These are phyloP conservation scores for Trichogramma pretiosum DNA, from an alignment of 1,140 invertebrate species.

Conservation along the genomic window DNA sequence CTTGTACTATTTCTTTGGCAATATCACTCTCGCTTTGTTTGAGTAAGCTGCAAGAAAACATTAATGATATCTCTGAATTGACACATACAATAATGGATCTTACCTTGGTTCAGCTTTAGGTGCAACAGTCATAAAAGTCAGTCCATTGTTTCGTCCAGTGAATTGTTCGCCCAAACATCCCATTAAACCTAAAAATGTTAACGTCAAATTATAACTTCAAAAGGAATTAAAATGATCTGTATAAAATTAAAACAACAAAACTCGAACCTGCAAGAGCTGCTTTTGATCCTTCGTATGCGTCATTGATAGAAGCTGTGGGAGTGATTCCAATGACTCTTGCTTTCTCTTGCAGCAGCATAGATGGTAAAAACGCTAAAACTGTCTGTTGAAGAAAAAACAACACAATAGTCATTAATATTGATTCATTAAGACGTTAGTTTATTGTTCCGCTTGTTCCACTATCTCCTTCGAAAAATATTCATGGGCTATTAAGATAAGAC, in stretches of 20 bases:
- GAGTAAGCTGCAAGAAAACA: slow-evolving; percentile 12
- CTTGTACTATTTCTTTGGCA: slow-evolving; percentile 32
- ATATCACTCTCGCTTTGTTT: slow-evolving; percentile 28
- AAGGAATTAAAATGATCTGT: background rate
- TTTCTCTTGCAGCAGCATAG: slow-evolving; percentile 28
- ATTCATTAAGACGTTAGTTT: no score
- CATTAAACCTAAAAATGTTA: slow-evolving; percentile 30
- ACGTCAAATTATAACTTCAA: background rate
- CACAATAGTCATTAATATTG: no score
- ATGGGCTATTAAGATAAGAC: no score
- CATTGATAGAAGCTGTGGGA: slow-evolving; percentile 28
- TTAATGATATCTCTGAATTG: background rate
- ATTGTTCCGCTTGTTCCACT: no score
- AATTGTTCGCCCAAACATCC: slow-evolving; percentile 32
- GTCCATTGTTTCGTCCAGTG: slow-evolving; percentile 20
- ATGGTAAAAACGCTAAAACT: slow-evolving; percentile 37
- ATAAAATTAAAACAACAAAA: no score
- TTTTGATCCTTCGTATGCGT: slow-evolving; percentile 34
- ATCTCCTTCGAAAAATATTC: no score
- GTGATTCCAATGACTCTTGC: slow-evolving; percentile 35
- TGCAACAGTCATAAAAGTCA: slow-evolving; percentile 35
- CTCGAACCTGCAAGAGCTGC: slow-evolving; percentile 34
- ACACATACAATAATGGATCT: background rate
- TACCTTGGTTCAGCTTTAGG: slow-evolving; percentile 30
- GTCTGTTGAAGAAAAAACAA: slow-evolving; percentile 31